Evolutionary conservation across 2,797 vertebrate genomes (phyloP).

Genomic region (Cyclopterus lumpus): DNA sequence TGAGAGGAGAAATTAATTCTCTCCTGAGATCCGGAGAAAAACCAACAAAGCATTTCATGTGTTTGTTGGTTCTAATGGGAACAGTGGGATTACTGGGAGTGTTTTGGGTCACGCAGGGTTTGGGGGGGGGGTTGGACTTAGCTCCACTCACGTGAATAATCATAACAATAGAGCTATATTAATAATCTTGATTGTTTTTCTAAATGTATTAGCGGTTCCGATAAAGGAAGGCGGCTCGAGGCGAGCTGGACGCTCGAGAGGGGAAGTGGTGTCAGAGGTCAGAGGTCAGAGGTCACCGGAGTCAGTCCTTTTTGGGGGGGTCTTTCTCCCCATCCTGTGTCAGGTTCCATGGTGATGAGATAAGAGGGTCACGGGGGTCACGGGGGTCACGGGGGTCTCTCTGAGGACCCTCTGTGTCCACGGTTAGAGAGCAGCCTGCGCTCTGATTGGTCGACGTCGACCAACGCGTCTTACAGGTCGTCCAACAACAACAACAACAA

Average conservation of each 20-base stretch:
- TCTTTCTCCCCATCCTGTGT: slow-evolving; percentile 3
- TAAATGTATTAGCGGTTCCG: neutral
- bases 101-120: slow-evolving; percentile 64
- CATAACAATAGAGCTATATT: slow-evolving; percentile 24
- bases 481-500: neutral
- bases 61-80: slow-evolving; percentile 42
- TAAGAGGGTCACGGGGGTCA: neutral
- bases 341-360: neutral
- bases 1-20: neutral
- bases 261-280: slow-evolving; percentile 66
- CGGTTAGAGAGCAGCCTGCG: no score
- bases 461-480: no score
- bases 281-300: slow-evolving; percentile 43
- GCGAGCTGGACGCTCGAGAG: slow-evolving; percentile 12
- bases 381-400: no score
- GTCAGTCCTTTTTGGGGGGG: slow-evolving; percentile 42
- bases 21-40: neutral
- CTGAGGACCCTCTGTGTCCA: no score
- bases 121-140: slow-evolving; percentile 9
- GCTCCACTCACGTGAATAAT: slow-evolving; percentile 15
- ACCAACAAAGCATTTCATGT: neutral
- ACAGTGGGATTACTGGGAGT: slow-evolving; percentile 62
- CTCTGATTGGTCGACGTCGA: neutral
- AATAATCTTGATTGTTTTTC: slow-evolving; percentile 1
- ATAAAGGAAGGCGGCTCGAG: neutral